These are phyloP conservation scores for Sphaerodactylus townsendi DNA, from an alignment of 2,113 vertebrate species.

Conservation along the genomic window DNA sequence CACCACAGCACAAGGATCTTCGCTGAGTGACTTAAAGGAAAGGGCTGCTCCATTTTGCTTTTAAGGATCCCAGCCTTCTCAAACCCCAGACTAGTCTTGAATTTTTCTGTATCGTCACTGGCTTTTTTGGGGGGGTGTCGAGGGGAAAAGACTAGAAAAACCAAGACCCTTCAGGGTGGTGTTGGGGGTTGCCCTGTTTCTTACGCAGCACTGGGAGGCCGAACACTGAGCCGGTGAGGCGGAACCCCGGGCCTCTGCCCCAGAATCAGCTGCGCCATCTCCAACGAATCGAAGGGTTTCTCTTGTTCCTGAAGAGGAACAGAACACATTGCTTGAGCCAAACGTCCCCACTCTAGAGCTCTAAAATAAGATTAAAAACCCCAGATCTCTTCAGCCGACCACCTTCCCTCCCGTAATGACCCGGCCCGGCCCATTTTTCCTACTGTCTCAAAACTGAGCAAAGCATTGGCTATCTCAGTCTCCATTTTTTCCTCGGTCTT, in stretches of 20 bases:
- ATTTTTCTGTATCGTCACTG: not conserved
- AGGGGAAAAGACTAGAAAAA: no score
- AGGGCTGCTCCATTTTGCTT: not conserved
- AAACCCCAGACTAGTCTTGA: not conserved
- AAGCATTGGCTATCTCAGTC: no score
- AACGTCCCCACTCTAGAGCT: no score
- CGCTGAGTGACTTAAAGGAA: no score
- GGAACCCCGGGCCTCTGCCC: constrained; percentile 70
- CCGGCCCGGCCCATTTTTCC: no score
- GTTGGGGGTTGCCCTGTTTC: not conserved
- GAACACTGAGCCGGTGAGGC: constrained; percentile 40
- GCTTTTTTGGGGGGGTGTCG: not conserved
- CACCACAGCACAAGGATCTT: no score
- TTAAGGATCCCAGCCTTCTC: not conserved
- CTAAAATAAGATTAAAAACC: not conserved
- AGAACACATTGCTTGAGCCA: not conserved
- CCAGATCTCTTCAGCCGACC: no score
- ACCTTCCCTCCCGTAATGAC: not conserved
- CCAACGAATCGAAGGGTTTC: constrained; percentile 68
- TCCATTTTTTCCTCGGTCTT: not conserved
- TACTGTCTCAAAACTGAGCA: not conserved
- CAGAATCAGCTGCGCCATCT: constrained; percentile 69
- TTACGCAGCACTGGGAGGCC: constrained; percentile 66
- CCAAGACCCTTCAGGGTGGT: not conserved
- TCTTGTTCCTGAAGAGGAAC: constrained; percentile 66